Conservation (phyloP, 2,797 vertebrate species). For the Lepidocolaptes lacrymiger region DNA sequence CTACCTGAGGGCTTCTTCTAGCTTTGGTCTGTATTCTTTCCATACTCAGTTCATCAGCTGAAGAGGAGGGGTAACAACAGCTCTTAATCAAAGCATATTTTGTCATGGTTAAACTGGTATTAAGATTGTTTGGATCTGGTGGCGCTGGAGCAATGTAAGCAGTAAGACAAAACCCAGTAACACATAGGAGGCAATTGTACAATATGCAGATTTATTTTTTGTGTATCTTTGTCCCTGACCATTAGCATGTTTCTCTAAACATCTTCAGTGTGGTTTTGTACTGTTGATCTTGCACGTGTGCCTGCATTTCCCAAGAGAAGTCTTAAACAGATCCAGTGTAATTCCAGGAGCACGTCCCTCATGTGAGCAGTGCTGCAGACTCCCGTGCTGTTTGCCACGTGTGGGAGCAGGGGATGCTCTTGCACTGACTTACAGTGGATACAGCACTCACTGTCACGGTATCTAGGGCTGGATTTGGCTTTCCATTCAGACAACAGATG, state of each 20-base stretch:
- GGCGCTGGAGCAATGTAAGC: not conserved
- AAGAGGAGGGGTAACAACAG: not conserved
- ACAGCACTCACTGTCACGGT: not conserved
- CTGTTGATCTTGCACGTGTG: not conserved
- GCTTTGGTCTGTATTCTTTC: not conserved
- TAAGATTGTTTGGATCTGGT: not conserved
- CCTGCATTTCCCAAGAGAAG: not conserved
- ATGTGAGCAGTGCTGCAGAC: not conserved
- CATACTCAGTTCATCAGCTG: not conserved
- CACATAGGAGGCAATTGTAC: not conserved
- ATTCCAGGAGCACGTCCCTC: accelerated
- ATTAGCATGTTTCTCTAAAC: not conserved
- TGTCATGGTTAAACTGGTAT: not conserved
- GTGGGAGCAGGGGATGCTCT: not conserved
- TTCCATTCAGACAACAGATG: not conserved
- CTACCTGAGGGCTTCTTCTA: not conserved
- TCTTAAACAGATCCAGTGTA: not conserved
- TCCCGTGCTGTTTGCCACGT: accelerated
- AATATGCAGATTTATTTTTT: not conserved
- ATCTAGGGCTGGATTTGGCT: not conserved
- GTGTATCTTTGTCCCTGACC: not conserved
- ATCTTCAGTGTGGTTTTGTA: not conserved
- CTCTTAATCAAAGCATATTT: not conserved
- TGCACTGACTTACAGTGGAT: not conserved
- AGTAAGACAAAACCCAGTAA: not conserved